These are phyloP conservation scores for Phoxinus dragarum DNA, from an alignment of 2,797 vertebrate genomes.

Conservation along the genomic window DNA sequence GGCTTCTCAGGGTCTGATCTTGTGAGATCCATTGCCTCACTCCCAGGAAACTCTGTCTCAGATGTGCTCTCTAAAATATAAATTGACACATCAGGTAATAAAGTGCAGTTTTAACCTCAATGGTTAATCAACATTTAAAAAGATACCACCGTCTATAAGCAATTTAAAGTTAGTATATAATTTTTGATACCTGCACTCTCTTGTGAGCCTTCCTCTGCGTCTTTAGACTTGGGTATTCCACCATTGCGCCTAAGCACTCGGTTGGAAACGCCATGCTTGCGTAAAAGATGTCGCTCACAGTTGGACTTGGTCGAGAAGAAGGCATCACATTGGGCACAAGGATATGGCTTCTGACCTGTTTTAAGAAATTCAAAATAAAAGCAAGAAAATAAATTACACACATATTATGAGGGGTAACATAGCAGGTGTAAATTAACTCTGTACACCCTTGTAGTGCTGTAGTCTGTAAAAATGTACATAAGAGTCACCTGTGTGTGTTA, in stretches of 20 bases:
- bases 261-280: constrained; percentile 84
- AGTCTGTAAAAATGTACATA: not conserved
- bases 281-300: constrained; percentile 91
- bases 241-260: constrained; percentile 83
- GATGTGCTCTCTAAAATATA: constrained; percentile 84
- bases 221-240: constrained; percentile 74
- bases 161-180: not conserved
- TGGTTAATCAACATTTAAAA: not conserved
- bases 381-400: constrained; percentile 4
- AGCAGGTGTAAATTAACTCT: not conserved
- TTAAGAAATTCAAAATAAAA: constrained; percentile 3
- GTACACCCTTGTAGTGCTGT: not conserved
- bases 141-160: not conserved
- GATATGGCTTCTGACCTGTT: constrained; percentile 88
- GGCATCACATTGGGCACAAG: constrained; percentile 84
- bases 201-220: constrained; percentile 78
- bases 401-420: not conserved
- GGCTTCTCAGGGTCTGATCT: constrained; percentile 68
- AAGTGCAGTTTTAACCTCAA: not conserved
- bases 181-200: constrained; percentile 77
- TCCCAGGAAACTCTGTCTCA: constrained; percentile 76
- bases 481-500: constrained; percentile 90
- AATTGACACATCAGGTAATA: not conserved
- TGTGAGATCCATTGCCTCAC: constrained; percentile 82
- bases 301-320: constrained; percentile 91